Conservation (phyloP, 1,140 invertebrate species). For the Venturia canescens region DNA sequence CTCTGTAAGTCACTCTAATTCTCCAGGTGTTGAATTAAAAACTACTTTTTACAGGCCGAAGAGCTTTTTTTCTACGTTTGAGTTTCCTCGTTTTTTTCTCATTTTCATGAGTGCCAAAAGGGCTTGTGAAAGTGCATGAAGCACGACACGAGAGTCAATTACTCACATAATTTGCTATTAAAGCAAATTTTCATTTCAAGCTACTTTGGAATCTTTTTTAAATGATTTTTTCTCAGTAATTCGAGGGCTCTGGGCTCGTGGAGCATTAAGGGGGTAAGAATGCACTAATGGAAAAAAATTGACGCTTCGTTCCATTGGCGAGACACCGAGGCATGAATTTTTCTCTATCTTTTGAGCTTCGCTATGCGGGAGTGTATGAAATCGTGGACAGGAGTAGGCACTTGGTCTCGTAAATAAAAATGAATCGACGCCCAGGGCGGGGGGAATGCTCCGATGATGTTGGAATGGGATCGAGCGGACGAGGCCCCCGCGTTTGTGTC, state of each 20-base stretch:
- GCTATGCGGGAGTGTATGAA: background rate
- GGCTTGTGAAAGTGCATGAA: too few species aligned
- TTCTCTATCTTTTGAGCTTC: too few species aligned
- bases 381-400: background rate
- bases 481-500: too few species aligned
- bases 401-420: conserved; percentile 36
- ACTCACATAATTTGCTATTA: background rate
- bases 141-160: too few species aligned
- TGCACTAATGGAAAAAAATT: background rate
- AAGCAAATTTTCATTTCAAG: background rate
- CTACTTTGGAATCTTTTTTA: background rate
- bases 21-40: background rate
- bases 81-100: too few species aligned
- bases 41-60: too few species aligned
- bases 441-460: conserved; percentile 16
- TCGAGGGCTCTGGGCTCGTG: too few species aligned
- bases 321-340: background rate
- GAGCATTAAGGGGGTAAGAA: too few species aligned
- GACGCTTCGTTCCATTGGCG: background rate
- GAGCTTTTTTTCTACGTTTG: too few species aligned
- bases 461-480: conserved; percentile 18
- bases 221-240: too few species aligned
- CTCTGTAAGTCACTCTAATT: background rate
- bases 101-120: too few species aligned
- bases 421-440: too few species aligned